Evolutionary conservation across 2,113 vertebrate species (phyloP), one percentile per base, ranked within the genome.

Genomic region (Sebastes fasciatus): DNA sequence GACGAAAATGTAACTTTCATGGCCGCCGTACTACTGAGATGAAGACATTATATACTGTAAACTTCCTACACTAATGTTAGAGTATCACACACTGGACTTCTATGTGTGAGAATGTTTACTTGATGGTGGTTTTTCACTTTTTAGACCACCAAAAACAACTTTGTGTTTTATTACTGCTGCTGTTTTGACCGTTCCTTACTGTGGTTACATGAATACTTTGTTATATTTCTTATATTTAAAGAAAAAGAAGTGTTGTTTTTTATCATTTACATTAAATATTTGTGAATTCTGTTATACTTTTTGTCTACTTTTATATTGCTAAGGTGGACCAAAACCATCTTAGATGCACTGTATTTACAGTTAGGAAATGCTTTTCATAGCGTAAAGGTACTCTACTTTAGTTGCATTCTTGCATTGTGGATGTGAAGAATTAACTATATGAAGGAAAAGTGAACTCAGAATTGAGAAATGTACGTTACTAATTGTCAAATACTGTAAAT

Each of bases 181-280:
- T 77, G n/a, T 45, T 77, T 72, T 51, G 45, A 42, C 12, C 69
- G 63, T 79, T 82, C 8, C 16, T 51, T n/a, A 23, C 40, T 69
- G 68, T 62, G n/a, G 23, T 21, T 61, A 23, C n/a, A 19, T 69
- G 19, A 46, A 64, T 58, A 52, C 8, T 2, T 72, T 76, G 34
- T 60, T 51, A n/a, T 66, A n/a, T 21, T 46, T 84, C 40, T 54
- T 73, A 23, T 85, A 79, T 84, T 70, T 84, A 74, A 87, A 79
- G 66, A 88, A 80, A 87, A 81, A 68, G 1, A 84, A 51, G 16
- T 34, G 19, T 80, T 75, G 49, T n/a, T 51, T 84, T 83, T 87
- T 77, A 80, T 79, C 67, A 60, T 68, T 66, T n/a, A 62, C 67
- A 93, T 91, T 93, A 92, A 94, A 94, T 5, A 13, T 73, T 63